Evolutionary conservation across 2,888 invertebrate species (phyloP), one percentile per base, ranked within the genome.

Genomic region (Liodrosophila aerea): DNA sequence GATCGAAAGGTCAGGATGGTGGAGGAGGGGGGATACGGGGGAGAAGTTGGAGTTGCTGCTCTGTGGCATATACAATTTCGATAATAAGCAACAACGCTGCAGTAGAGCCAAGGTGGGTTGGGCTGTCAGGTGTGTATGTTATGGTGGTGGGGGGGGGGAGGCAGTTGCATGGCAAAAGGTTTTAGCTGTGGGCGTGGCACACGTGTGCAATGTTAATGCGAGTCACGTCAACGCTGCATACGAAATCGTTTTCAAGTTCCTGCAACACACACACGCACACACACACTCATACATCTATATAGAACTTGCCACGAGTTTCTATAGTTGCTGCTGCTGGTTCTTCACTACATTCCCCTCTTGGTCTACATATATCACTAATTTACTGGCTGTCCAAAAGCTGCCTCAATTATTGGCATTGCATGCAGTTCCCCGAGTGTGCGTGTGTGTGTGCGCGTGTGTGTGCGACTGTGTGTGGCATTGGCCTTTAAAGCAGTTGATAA

Each of bases 151-250:
- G 4, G 51, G 1, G 16, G 4, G 18, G 22, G 0, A 27, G 3
- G 8, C 18, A 7, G 11, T 4, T 18, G 49, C n/a, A n/a, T n/a
- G 2, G 27, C 2, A 11, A 5, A 39, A 11, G 16, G 39, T n/a
- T 29, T 7, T n/a, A 7, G 30, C 8, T 37, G 62, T 49, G 76
- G 66, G 53, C 76, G 57, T 70, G 58, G 58, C 70, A 56, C 69
- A 72, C 73, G 62, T 75, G 78, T 75, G 70, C 71, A 71, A 71
- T 63, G 77, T 70, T 83, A 76, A 84, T 84, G 82, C 84, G 74
- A 81, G 81, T 81, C 81, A 81, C 81, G 81, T 84, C 81, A 81
- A 75, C 84, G 73, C 84, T 75, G 84, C 80, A 83, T 80, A 77
- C 67, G 73, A 73, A 77, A 84, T 80, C 68, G 83, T 63, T 80